Evolutionary conservation across 2,797 vertebrate genomes (phyloP).

Genomic region (Mastacembelus armatus): DNA sequence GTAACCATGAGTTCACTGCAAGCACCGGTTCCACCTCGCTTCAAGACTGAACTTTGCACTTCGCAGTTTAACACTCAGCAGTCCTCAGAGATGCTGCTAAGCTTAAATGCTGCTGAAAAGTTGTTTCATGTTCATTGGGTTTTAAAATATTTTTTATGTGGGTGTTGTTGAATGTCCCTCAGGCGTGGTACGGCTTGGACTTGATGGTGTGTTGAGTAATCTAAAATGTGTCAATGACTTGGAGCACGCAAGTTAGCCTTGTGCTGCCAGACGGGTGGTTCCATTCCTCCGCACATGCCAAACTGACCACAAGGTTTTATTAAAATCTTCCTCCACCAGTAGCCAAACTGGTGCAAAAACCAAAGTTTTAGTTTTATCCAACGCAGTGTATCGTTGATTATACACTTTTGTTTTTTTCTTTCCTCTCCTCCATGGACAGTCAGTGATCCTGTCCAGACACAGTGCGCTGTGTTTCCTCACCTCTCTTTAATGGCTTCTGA

Average conservation of each 20-base stretch:
- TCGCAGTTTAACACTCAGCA: constrained; percentile 31
- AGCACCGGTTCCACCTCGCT: constrained; percentile 50
- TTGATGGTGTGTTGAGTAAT: constrained; percentile 1
- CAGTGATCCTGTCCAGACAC: constrained; percentile 65
- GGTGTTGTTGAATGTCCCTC: background rate
- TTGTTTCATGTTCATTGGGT: background rate
- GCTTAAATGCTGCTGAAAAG: constrained; percentile 6
- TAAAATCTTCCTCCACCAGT: constrained; percentile 27
- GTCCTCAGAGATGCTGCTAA: constrained; percentile 13
- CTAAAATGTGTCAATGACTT: constrained; percentile 21
- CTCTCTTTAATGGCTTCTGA: constrained; percentile 67
- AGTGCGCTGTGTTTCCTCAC: constrained; percentile 67
- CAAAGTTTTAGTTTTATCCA: background rate
- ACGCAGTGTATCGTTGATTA: background rate
- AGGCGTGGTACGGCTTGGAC: background rate
- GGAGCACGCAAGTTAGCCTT: background rate
- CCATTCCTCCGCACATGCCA: constrained; percentile 21
- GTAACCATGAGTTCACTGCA: constrained; percentile 63
- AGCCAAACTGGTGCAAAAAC: constrained; percentile 17
- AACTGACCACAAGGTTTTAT: constrained; percentile 36
- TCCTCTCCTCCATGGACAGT: constrained; percentile 2
- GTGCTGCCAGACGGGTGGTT: constrained; percentile 41
- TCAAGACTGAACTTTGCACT: constrained; percentile 36
- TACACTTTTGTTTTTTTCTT: background rate
- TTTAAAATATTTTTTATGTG: background rate